These are phyloP conservation scores for Onychostoma macrolepis DNA, from an alignment of 2,113 vertebrate genomes.

Conservation along the genomic window DNA sequence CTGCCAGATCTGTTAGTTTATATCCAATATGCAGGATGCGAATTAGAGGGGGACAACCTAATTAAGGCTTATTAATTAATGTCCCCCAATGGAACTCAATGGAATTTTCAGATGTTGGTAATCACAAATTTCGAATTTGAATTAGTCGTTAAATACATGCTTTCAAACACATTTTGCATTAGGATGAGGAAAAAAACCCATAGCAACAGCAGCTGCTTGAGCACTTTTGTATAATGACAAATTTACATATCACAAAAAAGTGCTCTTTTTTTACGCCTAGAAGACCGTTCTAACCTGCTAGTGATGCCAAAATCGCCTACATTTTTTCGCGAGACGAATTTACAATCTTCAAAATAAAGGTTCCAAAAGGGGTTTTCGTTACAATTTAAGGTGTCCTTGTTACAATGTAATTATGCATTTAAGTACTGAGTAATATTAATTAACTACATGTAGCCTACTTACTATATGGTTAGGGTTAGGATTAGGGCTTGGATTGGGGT, in stretches of 20 bases:
- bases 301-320: no score
- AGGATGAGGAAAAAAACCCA: neutral
- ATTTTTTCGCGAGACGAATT: no score
- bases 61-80: neutral
- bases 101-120: neutral
- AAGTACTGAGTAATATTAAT: no score
- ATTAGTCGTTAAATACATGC: neutral
- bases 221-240: neutral
- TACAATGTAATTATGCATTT: no score
- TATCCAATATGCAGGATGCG: neutral
- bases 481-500: no score
- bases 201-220: conserved; percentile 2
- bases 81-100: neutral
- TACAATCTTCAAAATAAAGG: no score
- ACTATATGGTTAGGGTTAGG: no score
- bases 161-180: neutral
- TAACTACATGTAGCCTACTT: no score
- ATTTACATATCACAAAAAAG: neutral
- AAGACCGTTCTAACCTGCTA: no score
- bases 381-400: no score
- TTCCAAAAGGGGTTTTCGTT: no score
- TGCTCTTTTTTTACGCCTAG: no score
- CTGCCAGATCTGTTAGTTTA: neutral
- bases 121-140: neutral
- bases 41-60: neutral